Evolutionary conservation across 2,888 invertebrate species (phyloP).

Genomic region (Cataglyphis altisquamis): DNA sequence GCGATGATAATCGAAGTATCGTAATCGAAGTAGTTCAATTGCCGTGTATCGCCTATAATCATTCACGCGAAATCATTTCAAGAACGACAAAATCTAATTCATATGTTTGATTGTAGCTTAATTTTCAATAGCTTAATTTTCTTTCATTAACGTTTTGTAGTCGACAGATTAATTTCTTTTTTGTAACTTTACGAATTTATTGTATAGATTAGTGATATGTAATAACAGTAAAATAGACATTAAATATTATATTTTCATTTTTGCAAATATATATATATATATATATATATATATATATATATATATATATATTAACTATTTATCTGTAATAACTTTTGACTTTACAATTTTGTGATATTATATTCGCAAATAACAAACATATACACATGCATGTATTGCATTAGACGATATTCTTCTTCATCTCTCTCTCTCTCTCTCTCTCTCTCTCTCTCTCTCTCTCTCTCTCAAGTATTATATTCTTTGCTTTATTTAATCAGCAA

Average conservation of each 20-base stretch:
- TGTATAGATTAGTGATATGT: background rate
- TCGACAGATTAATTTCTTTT: background rate
- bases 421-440: background rate
- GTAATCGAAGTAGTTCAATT: background rate
- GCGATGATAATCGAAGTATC: slow-evolving; percentile 19
- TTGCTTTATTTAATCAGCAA: slow-evolving; percentile 15
- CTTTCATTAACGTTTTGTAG: background rate
- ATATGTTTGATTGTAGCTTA: background rate
- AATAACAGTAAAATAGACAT: background rate
- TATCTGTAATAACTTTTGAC: background rate
- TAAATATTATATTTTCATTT: background rate
- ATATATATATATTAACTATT: background rate
- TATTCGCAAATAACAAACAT: background rate
- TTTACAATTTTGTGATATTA: background rate
- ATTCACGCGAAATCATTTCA: background rate
- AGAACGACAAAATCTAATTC: background rate
- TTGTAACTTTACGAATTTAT: background rate
- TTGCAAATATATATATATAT: slow-evolving; percentile 8
- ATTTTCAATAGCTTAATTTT: background rate
- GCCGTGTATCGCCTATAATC: slow-evolving; percentile 11
- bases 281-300: no score
- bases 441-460: background rate
- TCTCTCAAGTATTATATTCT: background rate
- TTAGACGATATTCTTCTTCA: slow-evolving; percentile 2
- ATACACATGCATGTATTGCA: background rate